Evolutionary conservation across 2,797 vertebrate genomes (phyloP).

Genomic region (Scolopax bukidnonensis): DNA sequence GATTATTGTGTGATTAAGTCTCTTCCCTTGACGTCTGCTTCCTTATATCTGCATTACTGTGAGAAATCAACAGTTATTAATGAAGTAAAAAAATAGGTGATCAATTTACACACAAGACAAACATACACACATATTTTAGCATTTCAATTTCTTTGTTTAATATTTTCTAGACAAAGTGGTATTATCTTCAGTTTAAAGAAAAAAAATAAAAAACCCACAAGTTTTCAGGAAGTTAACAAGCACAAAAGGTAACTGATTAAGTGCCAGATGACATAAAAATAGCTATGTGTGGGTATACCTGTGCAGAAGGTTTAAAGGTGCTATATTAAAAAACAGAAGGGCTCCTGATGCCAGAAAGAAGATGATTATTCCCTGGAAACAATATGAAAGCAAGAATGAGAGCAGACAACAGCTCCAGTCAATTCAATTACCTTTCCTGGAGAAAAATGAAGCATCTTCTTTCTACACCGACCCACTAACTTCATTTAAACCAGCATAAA

Average conservation of each 20-base stretch:
- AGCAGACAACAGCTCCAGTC: background rate
- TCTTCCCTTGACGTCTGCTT: slow-evolving; percentile 70
- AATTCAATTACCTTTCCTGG: background rate
- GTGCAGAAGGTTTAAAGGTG: background rate
- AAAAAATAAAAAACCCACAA: background rate
- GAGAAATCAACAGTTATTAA: slow-evolving; percentile 71
- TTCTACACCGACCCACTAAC: background rate
- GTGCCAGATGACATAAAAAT: background rate
- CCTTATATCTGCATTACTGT: slow-evolving; percentile 65
- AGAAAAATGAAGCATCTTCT: background rate
- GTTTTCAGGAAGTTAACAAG: background rate
- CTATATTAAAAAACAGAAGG: background rate
- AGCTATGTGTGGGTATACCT: background rate
- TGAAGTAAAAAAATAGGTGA: slow-evolving; percentile 61
- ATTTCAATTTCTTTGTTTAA: background rate
- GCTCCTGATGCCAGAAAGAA: background rate
- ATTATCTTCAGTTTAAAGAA: background rate
- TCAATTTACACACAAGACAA: slow-evolving; percentile 53
- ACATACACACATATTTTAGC: background rate
- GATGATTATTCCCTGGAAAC: background rate
- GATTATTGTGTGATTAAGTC: slow-evolving; percentile 79
- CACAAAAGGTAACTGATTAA: background rate
- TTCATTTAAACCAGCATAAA: background rate
- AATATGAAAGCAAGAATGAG: background rate
- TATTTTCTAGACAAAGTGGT: background rate